phyloP scores from a whole-genome alignment of 2,888 invertebrate species.

The Lasioglossum calceatum region DNA sequence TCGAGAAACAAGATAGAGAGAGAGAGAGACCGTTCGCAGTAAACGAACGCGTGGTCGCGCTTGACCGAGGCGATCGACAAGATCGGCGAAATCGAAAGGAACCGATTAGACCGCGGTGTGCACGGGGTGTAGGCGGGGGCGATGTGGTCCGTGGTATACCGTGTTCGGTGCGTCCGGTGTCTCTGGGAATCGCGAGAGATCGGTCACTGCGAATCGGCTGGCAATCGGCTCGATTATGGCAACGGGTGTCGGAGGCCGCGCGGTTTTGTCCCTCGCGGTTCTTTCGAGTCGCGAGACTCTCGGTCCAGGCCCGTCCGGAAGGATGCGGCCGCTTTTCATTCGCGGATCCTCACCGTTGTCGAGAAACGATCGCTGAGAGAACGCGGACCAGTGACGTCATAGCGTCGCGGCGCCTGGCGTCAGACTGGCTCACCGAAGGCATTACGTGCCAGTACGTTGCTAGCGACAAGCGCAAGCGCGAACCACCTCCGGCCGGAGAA shows the following conservation, averaged over 20 bases:
- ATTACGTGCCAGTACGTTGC: constrained; percentile 63
- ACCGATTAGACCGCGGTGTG: not conserved
- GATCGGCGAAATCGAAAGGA: not conserved
- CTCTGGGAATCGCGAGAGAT: not conserved
- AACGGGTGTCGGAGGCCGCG: not conserved
- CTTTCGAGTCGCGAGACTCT: constrained; percentile 11
- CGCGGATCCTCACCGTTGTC: constrained; percentile 69
- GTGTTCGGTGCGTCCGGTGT: not conserved
- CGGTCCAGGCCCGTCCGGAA: constrained; percentile 18
- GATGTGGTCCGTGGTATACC: not conserved
- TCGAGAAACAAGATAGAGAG: not conserved
- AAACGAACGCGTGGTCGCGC: not conserved
- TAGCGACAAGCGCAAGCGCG: constrained; percentile 65
- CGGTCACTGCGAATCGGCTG: not conserved
- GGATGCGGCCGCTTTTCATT: constrained; percentile 71
- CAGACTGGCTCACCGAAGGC: constrained; percentile 79
- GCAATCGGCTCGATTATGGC: not conserved
- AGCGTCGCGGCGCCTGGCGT: constrained; percentile 83
- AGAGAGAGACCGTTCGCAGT: not conserved
- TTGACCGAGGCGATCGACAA: not conserved
- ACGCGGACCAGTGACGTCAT: constrained; percentile 81
- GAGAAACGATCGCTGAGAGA: constrained; percentile 62
- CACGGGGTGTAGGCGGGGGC: not conserved
- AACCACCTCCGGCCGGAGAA: constrained; percentile 44
- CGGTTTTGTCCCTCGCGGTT: constrained; percentile 16